Percentiles rank a stretch among this genome's conserved stretches.
These are phyloP conservation scores for Streptopelia turtur DNA, from an alignment of 2,797 vertebrate species.

Conservation along the genomic window DNA sequence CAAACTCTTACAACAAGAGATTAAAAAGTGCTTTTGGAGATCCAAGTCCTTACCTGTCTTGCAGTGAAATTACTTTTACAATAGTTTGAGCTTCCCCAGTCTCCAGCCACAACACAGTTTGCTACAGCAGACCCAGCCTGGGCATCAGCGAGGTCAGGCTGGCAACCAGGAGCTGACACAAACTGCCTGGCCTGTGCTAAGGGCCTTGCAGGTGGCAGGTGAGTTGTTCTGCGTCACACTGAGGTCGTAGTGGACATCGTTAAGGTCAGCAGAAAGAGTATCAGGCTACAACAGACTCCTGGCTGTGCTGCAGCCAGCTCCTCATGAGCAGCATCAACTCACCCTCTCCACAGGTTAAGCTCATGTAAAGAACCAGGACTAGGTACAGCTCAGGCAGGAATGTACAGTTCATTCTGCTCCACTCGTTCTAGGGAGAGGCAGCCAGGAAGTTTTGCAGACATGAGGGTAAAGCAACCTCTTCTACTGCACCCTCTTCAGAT, in stretches of 20 bases:
- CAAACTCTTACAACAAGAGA: not conserved
- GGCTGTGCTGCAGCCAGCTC: not conserved
- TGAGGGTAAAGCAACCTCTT: not conserved
- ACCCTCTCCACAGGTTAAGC: not conserved
- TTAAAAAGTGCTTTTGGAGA: not conserved
- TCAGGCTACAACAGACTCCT: too few relatives aligned
- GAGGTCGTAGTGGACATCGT: not conserved
- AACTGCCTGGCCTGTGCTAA: not conserved
- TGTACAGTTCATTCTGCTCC: not conserved
- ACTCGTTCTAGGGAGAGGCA: not conserved
- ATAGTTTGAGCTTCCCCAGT: not conserved
- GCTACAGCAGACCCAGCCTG: rapidly evolving
- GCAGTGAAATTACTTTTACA: not conserved
- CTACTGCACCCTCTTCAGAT: not conserved
- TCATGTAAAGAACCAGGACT: rapidly evolving
- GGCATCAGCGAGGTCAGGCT: not conserved
- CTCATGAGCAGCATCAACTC: not conserved
- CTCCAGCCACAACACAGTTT: not conserved
- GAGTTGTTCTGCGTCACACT: not conserved
- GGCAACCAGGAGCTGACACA: not conserved
- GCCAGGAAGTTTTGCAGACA: not conserved
- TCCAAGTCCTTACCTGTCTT: not conserved
- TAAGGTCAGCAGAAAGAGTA: not conserved
- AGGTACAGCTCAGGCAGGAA: not conserved
- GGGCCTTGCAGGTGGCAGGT: not conserved